Evolutionary conservation across 1,140 invertebrate species (phyloP), one percentile per base, ranked within the genome.

Genomic region (Bicyclus anynana): DNA sequence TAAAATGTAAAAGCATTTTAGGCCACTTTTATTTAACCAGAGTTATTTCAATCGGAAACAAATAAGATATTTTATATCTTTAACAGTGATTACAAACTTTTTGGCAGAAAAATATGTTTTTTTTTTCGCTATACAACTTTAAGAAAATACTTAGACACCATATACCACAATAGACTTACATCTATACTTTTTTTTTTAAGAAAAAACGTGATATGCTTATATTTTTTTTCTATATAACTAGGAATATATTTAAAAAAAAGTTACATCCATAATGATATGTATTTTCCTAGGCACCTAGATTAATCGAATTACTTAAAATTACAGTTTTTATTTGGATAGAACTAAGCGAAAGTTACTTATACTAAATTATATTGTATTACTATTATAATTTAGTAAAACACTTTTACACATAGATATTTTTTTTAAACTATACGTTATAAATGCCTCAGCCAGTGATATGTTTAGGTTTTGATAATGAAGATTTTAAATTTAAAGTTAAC

Each of bases 361-460:
- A 67, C 67, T 72, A 74, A 40, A 51, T 12, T 21, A 7, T 20
- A 47, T 26, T 26, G 4, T 46, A 42, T 7, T 12, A 14, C 23
- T 23, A 23, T 23, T 20, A 47, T 47, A 27, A 26, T 47, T 26
- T 9, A 44, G 17, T 44, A 44, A 21, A 33, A 44, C 40, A 47
- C 44, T 47, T 72, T 74, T 72, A 75, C 80, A 78, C 77, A 80
- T 68, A 74, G 59, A 82, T 80, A 72, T 59, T 76, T 63, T 62
- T 49, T 62, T 66, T 55, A 67, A 70, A 58, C 10, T 44, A 17
- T 44, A 20, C 13, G 9, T 17, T 16, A 55, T 82, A 82, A 83
- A 84, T 87, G 81, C 82, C 82, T 76, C 84, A 85, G 82, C 84
- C 84, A 85, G 75, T 65, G 80, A 87, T 87, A 84, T 84, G 79